A percentile compares a stretch with the other conserved stretches of the same genome.
Conservation (phyloP, 64 coral and sea anemone genomes). For the Actinia tenebrosa region DNA sequence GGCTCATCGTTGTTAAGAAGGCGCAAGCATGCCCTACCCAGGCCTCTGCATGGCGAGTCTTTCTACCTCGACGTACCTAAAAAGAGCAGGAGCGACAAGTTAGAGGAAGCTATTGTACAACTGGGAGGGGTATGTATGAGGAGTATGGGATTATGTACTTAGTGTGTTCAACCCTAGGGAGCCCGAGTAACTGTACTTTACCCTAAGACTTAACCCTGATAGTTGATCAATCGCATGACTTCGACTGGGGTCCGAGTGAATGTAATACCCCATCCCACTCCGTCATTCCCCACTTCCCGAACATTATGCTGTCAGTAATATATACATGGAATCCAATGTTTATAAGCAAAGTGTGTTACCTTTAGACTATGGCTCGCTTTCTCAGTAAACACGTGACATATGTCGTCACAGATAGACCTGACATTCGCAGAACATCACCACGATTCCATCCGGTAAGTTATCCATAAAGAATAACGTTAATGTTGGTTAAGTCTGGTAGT, state of each 20-base stretch:
- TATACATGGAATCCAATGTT: background rate
- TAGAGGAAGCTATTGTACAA: background rate
- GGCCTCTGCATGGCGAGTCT: background rate
- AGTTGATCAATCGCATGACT: no score
- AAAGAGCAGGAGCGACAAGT: background rate
- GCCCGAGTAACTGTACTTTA: background rate
- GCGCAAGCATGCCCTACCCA: background rate
- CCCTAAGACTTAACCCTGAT: no score
- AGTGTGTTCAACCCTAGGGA: background rate
- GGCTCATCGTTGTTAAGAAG: background rate
- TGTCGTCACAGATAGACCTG: conserved; percentile 58
- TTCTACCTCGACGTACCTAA: conserved; percentile 10
- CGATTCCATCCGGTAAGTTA: background rate
- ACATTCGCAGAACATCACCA: conserved; percentile 8
- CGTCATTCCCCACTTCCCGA: no score
- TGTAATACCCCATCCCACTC: no score
- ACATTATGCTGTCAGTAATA: no score
- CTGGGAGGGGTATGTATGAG: conserved; percentile 11
- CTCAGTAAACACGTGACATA: conserved; percentile 61
- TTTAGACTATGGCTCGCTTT: conserved; percentile 59
- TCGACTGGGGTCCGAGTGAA: no score
- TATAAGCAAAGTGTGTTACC: background rate
- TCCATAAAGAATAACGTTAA: no score
- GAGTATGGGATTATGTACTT: background rate
- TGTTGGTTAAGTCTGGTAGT: background rate